These are phyloP conservation scores for Rhinogobius similis DNA, from an alignment of 2,113 vertebrate species.

Conservation along the genomic window DNA sequence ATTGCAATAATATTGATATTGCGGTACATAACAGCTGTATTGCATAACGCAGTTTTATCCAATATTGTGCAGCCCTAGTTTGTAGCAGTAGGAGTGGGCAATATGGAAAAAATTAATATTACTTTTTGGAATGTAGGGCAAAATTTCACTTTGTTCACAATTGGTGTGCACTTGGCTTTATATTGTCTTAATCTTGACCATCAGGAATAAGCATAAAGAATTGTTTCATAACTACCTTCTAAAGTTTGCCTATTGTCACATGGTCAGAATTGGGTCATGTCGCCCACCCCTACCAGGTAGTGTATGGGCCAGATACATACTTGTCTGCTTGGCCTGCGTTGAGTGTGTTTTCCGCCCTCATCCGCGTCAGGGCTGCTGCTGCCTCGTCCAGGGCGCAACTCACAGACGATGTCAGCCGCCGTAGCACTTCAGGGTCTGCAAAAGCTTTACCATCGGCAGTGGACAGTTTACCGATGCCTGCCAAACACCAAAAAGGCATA, in stretches of 20 bases:
- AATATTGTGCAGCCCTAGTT: background rate
- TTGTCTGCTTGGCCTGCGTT: conserved; percentile 96
- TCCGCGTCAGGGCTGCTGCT: conserved; percentile 94
- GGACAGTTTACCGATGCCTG: conserved; percentile 99
- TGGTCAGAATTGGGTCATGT: background rate
- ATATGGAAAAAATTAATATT: background rate
- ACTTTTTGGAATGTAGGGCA: background rate
- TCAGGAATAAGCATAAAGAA: background rate
- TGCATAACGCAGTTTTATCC: too few relatives aligned
- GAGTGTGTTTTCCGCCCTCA: conserved; percentile 97
- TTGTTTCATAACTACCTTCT: background rate
- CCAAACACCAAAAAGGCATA: conserved; percentile 73
- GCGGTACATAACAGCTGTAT: too few relatives aligned
- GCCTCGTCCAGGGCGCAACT: conserved; percentile 98
- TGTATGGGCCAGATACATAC: conserved; percentile 81
- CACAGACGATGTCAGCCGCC: conserved; percentile 96
- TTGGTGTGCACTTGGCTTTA: background rate
- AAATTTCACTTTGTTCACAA: background rate
- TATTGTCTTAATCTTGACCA: background rate
- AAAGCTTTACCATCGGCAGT: conserved; percentile 99
- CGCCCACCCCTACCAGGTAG: background rate
- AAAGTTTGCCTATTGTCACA: background rate
- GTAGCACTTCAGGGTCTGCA: conserved; percentile 98
- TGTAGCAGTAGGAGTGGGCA: background rate
- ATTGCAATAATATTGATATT: too few relatives aligned